Percentiles rank a stretch among this genome's conserved stretches.
Conservation (phyloP, 2,888 invertebrate species). For the Nasonia oneida region DNA sequence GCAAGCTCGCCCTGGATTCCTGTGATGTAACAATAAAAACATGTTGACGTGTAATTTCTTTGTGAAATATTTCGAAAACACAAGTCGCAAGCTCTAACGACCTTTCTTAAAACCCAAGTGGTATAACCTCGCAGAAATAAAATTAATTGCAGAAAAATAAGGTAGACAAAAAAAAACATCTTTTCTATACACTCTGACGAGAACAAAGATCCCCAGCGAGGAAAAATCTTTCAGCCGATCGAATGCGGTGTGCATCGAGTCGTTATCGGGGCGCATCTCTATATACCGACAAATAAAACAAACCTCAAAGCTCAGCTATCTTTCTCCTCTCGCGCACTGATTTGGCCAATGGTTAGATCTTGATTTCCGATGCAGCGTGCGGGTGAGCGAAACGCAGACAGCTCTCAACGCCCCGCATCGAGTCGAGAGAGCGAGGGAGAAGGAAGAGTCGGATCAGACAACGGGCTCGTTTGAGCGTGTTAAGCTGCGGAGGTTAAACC, state of each 20-base stretch:
- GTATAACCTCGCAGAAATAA: not conserved
- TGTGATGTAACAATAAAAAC: too few relatives aligned
- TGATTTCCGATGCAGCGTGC: conserved; percentile 12
- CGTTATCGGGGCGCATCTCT: conserved; percentile 30
- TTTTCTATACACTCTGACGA: not conserved
- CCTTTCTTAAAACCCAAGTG: too few relatives aligned
- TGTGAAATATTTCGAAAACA: too few relatives aligned
- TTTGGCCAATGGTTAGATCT: conserved; percentile 43
- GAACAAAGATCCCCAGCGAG: not conserved
- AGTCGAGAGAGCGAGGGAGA: conserved; percentile 49
- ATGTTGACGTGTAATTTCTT: too few relatives aligned
- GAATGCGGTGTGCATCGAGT: conserved; percentile 21
- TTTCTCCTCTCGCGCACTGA: not conserved
- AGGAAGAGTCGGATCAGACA: conserved; percentile 66
- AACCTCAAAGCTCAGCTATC: conserved; percentile 34
- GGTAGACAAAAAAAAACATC: not conserved
- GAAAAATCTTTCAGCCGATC: not conserved
- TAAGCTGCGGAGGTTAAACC: conserved; percentile 76
- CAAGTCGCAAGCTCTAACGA: too few relatives aligned
- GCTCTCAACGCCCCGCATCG: not conserved
- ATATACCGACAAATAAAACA: conserved; percentile 44
- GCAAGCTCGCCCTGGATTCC: conserved; percentile 52
- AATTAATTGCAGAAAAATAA: not conserved
- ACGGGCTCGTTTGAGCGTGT: conserved; percentile 76
- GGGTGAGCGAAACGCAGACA: not conserved